Percentiles rank a stretch among this genome's conserved stretches.
phyloP scores from a whole-genome alignment of 1,140 invertebrate species.

The Hypsibius dujardini region DNA sequence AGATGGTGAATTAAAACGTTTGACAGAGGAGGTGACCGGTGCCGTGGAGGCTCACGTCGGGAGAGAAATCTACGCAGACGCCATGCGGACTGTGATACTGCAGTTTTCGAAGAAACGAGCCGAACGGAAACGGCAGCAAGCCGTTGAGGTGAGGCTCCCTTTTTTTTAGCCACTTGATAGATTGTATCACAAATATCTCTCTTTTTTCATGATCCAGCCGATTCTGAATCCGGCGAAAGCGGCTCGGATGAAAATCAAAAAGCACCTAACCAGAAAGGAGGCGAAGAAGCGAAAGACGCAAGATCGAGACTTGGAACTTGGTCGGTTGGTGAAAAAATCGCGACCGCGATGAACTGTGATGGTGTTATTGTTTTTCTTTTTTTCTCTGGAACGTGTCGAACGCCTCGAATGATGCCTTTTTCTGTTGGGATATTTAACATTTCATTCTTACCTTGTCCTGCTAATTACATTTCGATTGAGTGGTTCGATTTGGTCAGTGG shows the following conservation, averaged over 20 bases:
- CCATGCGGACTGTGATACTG: constrained; percentile 36
- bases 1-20: constrained; percentile 30
- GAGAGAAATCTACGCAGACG: constrained; percentile 43
- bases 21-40: constrained; percentile 46
- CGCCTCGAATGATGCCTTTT: too few relatives aligned
- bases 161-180: background rate
- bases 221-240: constrained; percentile 55
- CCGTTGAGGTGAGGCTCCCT: constrained; percentile 28
- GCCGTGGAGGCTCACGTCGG: constrained; percentile 48
- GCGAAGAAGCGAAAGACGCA: constrained; percentile 50
- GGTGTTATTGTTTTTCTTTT: too few relatives aligned
- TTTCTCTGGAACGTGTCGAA: too few relatives aligned
- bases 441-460: too few relatives aligned
- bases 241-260: constrained; percentile 53
- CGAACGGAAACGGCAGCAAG: constrained; percentile 45
- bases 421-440: too few relatives aligned
- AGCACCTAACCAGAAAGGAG: constrained; percentile 54
- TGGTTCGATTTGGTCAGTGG: too few relatives aligned
- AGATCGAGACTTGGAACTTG: constrained; percentile 22
- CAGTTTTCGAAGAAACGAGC: constrained; percentile 43
- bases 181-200: constrained; percentile 13
- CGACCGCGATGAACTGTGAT: background rate
- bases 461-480: too few relatives aligned
- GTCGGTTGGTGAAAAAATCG: background rate
- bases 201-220: constrained; percentile 34